phyloP scores from a whole-genome alignment of 2,113 vertebrate species.

The Bambusicola thoracicus region DNA sequence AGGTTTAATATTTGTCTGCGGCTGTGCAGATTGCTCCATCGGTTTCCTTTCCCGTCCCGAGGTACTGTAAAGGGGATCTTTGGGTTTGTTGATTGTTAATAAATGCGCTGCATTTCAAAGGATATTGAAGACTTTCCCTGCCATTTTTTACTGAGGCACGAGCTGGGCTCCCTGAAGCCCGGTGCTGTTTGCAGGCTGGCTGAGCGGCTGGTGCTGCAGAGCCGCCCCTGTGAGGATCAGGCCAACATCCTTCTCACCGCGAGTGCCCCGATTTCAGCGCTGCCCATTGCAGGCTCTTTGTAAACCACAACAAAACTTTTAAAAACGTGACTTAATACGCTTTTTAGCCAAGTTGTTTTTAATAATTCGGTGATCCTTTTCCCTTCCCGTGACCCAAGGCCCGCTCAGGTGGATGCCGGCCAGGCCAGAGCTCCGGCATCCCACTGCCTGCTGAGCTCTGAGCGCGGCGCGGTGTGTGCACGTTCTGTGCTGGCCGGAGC shows the following conservation, averaged over 20 bases:
- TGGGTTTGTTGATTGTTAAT: slow-evolving; percentile 2
- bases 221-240: not conserved
- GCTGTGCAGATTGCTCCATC: not conserved
- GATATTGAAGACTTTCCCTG: not conserved
- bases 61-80: not conserved
- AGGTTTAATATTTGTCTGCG: slow-evolving; percentile 47
- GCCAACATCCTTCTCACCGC: not conserved
- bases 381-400: not conserved
- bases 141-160: not conserved
- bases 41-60: not conserved
- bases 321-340: not conserved
- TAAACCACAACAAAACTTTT: not conserved
- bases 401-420: too few species aligned
- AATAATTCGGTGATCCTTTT: not conserved
- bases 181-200: not conserved
- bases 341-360: not conserved
- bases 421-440: too few species aligned
- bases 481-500: rapidly evolving
- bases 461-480: too few species aligned
- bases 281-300: not conserved
- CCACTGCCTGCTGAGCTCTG: too few species aligned
- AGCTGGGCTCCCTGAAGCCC: not conserved
- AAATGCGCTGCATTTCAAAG: slow-evolving; percentile 7
- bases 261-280: not conserved
- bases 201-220: not conserved